These are phyloP conservation scores for Euzetes globulus DNA, from an alignment of 2,888 invertebrate genomes.

Conservation along the genomic window DNA sequence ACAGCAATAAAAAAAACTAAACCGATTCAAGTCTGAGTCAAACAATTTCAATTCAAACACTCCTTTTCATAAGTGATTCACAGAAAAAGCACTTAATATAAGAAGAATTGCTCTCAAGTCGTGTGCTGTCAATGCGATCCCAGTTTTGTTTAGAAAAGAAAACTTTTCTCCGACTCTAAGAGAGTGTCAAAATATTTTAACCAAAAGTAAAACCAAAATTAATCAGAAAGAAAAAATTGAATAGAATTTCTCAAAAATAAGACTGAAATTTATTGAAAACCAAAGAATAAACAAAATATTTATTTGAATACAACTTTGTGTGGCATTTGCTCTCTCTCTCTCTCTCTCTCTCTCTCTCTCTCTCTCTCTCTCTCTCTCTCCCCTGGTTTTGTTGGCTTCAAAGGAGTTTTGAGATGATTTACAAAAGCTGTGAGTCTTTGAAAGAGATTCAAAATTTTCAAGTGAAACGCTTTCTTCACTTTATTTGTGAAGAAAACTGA, in stretches of 20 bases:
- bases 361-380: too few relatives aligned
- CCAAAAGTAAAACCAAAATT: background rate
- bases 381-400: too few relatives aligned
- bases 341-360: too few relatives aligned
- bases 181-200: constrained; percentile 8
- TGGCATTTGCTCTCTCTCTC: too few relatives aligned
- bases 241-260: background rate
- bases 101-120: background rate
- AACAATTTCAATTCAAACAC: background rate
- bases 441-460: background rate
- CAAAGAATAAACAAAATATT: too few relatives aligned
- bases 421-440: background rate
- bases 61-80: constrained; percentile 18
- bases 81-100: constrained; percentile 17
- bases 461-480: constrained; percentile 3
- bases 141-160: background rate
- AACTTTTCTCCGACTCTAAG: background rate
- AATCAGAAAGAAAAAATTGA: too few relatives aligned
- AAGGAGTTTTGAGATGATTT: background rate
- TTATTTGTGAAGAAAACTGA: background rate
- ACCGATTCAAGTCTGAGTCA: background rate
- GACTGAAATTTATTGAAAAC: too few relatives aligned
- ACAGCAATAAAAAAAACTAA: background rate
- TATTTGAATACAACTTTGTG: too few relatives aligned
- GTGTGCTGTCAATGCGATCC: background rate